Conservation (phyloP, 2,113 vertebrate genomes). For the Pipra filicauda region DNA sequence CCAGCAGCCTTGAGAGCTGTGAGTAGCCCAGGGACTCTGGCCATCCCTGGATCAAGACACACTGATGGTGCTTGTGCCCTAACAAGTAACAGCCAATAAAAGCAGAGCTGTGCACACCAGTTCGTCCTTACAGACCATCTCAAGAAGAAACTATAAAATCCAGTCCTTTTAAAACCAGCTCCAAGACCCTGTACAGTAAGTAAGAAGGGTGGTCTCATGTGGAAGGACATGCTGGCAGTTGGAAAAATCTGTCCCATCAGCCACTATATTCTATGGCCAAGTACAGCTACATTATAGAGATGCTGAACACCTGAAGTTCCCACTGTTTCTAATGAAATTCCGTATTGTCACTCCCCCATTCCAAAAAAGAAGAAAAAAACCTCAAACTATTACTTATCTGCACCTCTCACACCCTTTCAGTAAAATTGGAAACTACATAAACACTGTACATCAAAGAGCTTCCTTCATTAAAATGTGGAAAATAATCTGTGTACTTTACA, state of each 20-base stretch:
- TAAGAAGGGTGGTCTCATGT: background rate
- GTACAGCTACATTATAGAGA: background rate
- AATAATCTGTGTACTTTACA: conserved; percentile 56
- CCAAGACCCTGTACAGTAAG: background rate
- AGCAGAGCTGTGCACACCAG: background rate
- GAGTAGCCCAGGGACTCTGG: background rate
- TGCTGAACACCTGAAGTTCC: background rate
- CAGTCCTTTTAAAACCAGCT: background rate
- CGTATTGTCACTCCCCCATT: background rate
- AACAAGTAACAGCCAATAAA: background rate
- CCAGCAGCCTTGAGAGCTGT: rapidly evolving
- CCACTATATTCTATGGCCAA: background rate
- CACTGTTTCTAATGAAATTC: background rate
- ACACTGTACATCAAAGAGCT: conserved; percentile 36
- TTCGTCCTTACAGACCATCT: background rate
- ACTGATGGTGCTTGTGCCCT: background rate
- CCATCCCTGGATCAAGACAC: rapidly evolving
- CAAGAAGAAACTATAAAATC: background rate
- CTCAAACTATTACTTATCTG: conserved; percentile 27
- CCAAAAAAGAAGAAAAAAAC: background rate
- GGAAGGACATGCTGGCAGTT: background rate
- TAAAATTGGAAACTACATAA: conserved; percentile 24
- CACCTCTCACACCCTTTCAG: background rate
- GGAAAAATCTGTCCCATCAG: background rate
- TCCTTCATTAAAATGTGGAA: conserved; percentile 54